Evolutionary conservation across 2,888 invertebrate species (phyloP), one percentile per base, ranked within the genome.

Genomic region (Acleris literana): DNA sequence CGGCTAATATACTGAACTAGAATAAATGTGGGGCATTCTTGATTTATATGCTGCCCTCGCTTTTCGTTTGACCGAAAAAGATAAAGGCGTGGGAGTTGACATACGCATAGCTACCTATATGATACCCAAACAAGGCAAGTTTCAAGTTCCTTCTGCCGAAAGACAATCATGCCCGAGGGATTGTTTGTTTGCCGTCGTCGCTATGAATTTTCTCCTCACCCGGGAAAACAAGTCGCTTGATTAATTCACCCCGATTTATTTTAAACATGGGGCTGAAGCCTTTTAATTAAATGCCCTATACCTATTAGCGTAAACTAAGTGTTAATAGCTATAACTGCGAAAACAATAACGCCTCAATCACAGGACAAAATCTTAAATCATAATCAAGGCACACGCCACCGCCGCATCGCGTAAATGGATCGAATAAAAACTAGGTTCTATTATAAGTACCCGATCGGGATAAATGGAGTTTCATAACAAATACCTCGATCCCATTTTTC

Each of bases 201-300:
- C 71, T 73, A 55, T 61, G 81, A 83, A 80, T 81, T 79, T 71
- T 73, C 76, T 73, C 68, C 44, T 55, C 78, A 73, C 75, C 71
- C 71, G 74, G 74, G 77, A 81, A 84, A 84, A 83, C 83, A 84
- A 84, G 78, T 76, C 74, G 70, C 76, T 77, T 84, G 81, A 87
- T 87, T 84, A 84, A 86, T 85, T 82, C 81, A 74, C 75, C 72
- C 70, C 70, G 74, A 80, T 81, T 83, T 83, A 78, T 82, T 79
- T 78, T 22, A 56, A 61, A 39, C 56, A 66, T 48, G 62, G 25
- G 52, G 18, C 52, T 61, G 51, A 59, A 52, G 39, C 56, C 44
- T 44, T 60, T 22, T 60, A 55, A 65, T 60, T 51, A 49, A 55
- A 51, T 64, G 49, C 25, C 25, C 25, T 18, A 54, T 22, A 54